Evolutionary conservation across 1,140 invertebrate species (phyloP), one percentile per base, ranked within the genome.

Genomic region (Drosophila melanica): DNA sequence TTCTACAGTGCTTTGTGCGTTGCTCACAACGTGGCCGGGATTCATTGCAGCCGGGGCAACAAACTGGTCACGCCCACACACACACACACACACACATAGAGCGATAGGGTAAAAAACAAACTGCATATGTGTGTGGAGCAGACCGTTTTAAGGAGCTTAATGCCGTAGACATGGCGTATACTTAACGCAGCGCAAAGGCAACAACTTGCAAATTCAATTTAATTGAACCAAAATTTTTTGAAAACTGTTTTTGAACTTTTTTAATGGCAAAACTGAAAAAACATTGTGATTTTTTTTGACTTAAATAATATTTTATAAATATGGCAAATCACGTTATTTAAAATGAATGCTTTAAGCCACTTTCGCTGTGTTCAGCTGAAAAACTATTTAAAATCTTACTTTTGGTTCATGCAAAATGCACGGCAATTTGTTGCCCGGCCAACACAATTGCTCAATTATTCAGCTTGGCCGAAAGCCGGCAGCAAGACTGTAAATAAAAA

Each of bases 371-470:
- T 59, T 35, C 14, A 41, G 58, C 33, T 51, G 20, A 20, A 47
- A 64, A 33, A 50, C 20, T 7, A 57, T 63, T 71, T 59, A 27
- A 68, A 35, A 55, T 10, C 37, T 27, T 45, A 33, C 7, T 66
- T 54, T 47, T 33, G 30, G 48, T 27, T 35, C 33, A 35, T 51
- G 18, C 44, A 41, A 64, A 72, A 47, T 58, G 33, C 16, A 66
- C 51, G 14, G 27, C 53, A 53, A 74, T 55, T 60, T 55, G 44
- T 30, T 58, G 27, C 33, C 20, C 16, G 20, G 12, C 16, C 53
- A 23, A 50, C 47, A 84, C 67, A 84, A 84, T 84, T 72, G 80
- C 63, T 74, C 81, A 77, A 86, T 86, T 81, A 86, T 80, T 50
- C 42, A 73, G 63, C 45, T 54, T 30, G 66, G 37, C n/a, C 65